Conservation (phyloP, 2,113 vertebrate genomes). For the Ophiodon elongatus region DNA sequence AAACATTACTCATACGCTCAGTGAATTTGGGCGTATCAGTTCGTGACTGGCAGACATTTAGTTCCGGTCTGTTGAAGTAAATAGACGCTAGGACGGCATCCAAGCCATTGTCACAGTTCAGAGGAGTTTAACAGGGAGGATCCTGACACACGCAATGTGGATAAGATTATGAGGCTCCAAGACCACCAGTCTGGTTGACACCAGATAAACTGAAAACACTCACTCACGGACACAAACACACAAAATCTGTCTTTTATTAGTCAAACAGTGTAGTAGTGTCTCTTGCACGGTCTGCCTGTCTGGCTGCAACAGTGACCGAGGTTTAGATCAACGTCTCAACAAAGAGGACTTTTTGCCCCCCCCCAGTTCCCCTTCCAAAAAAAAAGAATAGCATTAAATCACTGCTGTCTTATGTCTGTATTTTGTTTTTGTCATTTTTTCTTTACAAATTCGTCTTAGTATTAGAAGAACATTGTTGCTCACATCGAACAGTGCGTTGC, state of each 20-base stretch:
- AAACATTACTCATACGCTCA: slow-evolving; percentile 1
- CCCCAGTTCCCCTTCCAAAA: neutral
- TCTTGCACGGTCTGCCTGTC: slow-evolving; percentile 40
- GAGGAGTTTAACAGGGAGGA: slow-evolving; percentile 60
- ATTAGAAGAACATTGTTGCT: neutral
- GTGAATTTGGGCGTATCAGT: slow-evolving; percentile 35
- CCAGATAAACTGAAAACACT: slow-evolving; percentile 60
- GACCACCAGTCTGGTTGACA: slow-evolving; percentile 67
- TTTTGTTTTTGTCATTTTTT: slow-evolving; percentile 2
- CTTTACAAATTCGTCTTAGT: neutral
- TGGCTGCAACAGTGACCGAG: slow-evolving; percentile 21
- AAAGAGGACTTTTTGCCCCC: slow-evolving; percentile 4
- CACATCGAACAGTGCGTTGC: neutral
- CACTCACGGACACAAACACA: slow-evolving; percentile 10
- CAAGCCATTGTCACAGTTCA: slow-evolving; percentile 66
- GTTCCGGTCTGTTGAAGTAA: slow-evolving; percentile 43
- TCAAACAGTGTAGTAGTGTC: slow-evolving; percentile 47
- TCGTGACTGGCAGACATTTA: slow-evolving; percentile 36
- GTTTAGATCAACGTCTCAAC: slow-evolving; percentile 35
- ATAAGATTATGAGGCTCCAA: slow-evolving; percentile 59
- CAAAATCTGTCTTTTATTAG: slow-evolving; percentile 66
- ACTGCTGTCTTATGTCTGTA: neutral
- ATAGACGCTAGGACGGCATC: slow-evolving; percentile 49
- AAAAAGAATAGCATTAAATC: neutral
- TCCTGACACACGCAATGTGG: slow-evolving; percentile 60